Evolutionary conservation across 1,140 invertebrate species (phyloP), one percentile per base, ranked within the genome.

Genomic region (Eupristina koningsbergeri): DNA sequence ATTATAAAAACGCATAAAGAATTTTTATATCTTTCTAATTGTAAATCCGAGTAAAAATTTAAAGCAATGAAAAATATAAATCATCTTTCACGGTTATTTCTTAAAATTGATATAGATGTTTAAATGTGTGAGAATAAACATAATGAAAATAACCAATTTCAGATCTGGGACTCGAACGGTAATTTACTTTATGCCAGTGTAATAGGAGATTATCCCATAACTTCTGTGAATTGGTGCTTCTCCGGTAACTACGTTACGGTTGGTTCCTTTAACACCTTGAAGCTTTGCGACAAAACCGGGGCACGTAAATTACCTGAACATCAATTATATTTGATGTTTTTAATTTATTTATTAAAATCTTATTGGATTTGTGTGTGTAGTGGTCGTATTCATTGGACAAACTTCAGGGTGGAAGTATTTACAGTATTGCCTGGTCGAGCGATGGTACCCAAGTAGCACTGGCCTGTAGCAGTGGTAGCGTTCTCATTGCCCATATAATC

Each of bases 371-470:
- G 61, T 34, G 47, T 61, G 26, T 45, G 1, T 86, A 99, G 97
- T 99, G 98, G 98, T 97, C 98, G 0, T 96, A 99, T 92, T 97
- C 96, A 76, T 92, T 99, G 75, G 96, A 99, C 88, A 96, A 98
- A 91, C 95, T 97, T 73, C 93, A 94, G 85, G 95, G 96, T 84
- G 97, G 98, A 76, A 96, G 98, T 91, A 94, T 99, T 87, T 96
- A 98, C 89, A 95, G 94, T 76, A 93, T 99, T 50, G 94, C 95
- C 58, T 99, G 98, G 98, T 99, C 98, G 9, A 94, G 95, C 81
- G 98, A 99, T 94, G 97, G 98, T 3, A 99, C 98, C 13, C 98
- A 99, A 93, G 92, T 99, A 31, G 97, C 97, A 31, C 97, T 96
- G 80, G 98, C 96, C 71, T 98, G 97, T 92, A 96, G 98, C 13